Evolutionary conservation across 53 echinoderm and acorn worm genomes (phyloP), one percentile per base, ranked within the genome.

Genomic region (Paracentrotus lividus): DNA sequence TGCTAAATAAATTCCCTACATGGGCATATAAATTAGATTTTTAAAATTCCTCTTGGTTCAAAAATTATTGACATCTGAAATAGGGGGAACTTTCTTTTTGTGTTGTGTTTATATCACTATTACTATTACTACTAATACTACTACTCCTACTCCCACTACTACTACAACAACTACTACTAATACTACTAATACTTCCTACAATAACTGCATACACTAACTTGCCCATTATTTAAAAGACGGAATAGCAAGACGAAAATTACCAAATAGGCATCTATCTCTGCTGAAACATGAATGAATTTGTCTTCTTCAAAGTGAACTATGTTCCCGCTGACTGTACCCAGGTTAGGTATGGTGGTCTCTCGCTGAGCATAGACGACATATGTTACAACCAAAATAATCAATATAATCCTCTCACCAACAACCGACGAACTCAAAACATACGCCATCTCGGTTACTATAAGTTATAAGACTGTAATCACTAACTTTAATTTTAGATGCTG

Each of bases 261-360:
- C 91, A 90, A 40, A 55, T 72, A 90, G 15, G 69, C 76, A 52
- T 90, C 91, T 27, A 90, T 75, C 75, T 90, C 45, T 33, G 75
- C 75, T 49, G 45, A 44, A 72, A 90, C 91, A 72, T 38, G 36
- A 33, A 90, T 72, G 91, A 90, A 90, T 9, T 90, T 51, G 21
- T 90, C 54, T 24, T 90, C 91, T 16, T 45, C 16, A 49, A 90
- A 90, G 26, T 51, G 0, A 40, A 90, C 91, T 23, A 21, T 51
- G 7, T 72, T 90, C 43, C 91, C 91, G 3, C 5, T 14, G 16
- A 90, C 75, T 40, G 7, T 72, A 29, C 91, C 91, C 3, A 90
- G 75, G 33, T 43, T 64, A 40, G 89, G 89, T 23, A 89, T 89
- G 8, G 42, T 64, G 53, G 57, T 54, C 87, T 84, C 84, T 49